Conservation (phyloP, 2,888 invertebrate genomes). For the Netelia virgata region DNA sequence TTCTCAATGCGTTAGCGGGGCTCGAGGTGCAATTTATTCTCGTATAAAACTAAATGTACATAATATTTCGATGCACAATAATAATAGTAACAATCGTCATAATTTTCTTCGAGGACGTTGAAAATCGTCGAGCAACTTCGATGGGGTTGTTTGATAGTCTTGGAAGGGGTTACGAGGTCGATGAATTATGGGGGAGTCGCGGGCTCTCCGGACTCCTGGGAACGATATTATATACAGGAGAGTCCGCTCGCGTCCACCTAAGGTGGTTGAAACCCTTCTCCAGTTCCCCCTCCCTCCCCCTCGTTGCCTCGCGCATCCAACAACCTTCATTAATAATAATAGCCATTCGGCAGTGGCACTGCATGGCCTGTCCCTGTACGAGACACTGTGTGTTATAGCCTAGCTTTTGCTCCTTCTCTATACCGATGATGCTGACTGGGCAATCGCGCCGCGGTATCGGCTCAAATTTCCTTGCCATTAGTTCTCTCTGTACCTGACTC, state of each 20-base stretch:
- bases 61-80: background rate
- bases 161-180: conserved; percentile 57
- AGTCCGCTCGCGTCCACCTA: conserved; percentile 46
- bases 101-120: conserved; percentile 24
- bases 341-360: conserved; percentile 61
- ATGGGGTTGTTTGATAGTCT: conserved; percentile 46
- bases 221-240: conserved; percentile 45
- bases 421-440: conserved; percentile 69
- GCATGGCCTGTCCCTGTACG: conserved; percentile 43
- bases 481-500: conserved; percentile 59
- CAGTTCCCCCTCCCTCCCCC: conserved; percentile 22
- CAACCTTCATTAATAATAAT: conserved; percentile 77
- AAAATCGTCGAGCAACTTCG: conserved; percentile 39
- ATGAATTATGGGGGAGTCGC: conserved; percentile 65
- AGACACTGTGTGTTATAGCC: conserved; percentile 49
- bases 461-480: conserved; percentile 76
- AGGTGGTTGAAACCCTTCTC: conserved; percentile 58
- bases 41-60: background rate
- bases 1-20: too few relatives aligned
- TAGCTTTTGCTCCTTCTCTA: conserved; percentile 28
- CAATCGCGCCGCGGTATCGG: conserved; percentile 71
- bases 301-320: conserved; percentile 54
- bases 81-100: conserved; percentile 21
- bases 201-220: conserved; percentile 62
- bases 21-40: too few relatives aligned